phyloP scores from a whole-genome alignment of 1,140 invertebrate genomes.

The Chironomus tepperi region DNA sequence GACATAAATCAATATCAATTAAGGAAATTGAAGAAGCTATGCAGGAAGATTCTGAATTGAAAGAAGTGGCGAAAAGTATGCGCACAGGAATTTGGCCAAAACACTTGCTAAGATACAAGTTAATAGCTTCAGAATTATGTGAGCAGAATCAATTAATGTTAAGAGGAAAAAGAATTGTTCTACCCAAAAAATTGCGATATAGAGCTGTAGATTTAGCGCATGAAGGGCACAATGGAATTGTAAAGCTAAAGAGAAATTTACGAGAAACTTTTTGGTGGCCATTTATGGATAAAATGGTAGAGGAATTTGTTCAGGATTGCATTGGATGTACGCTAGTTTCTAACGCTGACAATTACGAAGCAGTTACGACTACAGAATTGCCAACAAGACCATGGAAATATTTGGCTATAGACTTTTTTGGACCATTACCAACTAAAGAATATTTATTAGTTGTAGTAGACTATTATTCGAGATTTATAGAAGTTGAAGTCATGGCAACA shows the following conservation, averaged over 20 bases:
- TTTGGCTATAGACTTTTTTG: slow-evolving; percentile 33
- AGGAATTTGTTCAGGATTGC: slow-evolving; percentile 37
- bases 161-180: slow-evolving; percentile 25
- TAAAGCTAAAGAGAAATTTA: slow-evolving; percentile 43
- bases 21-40: neutral
- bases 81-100: no score
- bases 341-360: slow-evolving; percentile 28
- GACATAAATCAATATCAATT: neutral
- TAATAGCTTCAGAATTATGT: slow-evolving; percentile 29
- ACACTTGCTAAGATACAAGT: no score
- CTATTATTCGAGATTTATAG: slow-evolving; percentile 29
- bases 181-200: slow-evolving; percentile 27
- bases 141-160: slow-evolving; percentile 27
- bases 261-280: slow-evolving; percentile 43
- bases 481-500: slow-evolving; percentile 26
- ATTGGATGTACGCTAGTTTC: slow-evolving; percentile 34
- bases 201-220: slow-evolving; percentile 33
- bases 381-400: slow-evolving; percentile 34
- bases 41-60: neutral
- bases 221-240: slow-evolving; percentile 40
- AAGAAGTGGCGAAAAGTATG: neutral
- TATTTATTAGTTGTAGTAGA: slow-evolving; percentile 30
- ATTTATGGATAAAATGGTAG: slow-evolving; percentile 39
- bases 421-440: slow-evolving; percentile 30
- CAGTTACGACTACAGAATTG: slow-evolving; percentile 32